Evolutionary conservation across 2,113 vertebrate species (phyloP).

Genomic region (Malurus cyaneus): DNA sequence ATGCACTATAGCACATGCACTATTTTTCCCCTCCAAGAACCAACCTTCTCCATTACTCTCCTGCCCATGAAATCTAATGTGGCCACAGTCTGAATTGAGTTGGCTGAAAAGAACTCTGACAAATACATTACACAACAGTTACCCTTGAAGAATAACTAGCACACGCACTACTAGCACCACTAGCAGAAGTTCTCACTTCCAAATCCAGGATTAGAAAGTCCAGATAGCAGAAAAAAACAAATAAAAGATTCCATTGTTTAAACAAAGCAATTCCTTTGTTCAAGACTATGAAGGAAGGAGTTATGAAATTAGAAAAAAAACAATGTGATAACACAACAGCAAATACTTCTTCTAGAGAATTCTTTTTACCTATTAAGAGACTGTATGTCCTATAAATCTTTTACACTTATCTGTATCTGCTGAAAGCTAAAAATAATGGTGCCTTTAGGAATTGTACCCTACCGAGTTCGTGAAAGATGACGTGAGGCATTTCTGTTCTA

Average conservation of each 20-base stretch:
- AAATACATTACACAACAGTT: not conserved
- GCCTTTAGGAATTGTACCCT: slow-evolving; percentile 44
- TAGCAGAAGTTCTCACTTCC: not conserved
- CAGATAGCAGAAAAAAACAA: not conserved
- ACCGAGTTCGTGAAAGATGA: not conserved
- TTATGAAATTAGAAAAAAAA: not conserved
- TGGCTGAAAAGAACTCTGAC: not conserved
- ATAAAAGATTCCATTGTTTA: not conserved
- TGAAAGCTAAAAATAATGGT: slow-evolving; percentile 45
- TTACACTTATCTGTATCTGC: slow-evolving; percentile 3
- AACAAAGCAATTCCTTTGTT: not conserved
- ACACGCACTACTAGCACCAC: not conserved
- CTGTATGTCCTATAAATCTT: not conserved
- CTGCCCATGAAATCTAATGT: not conserved
- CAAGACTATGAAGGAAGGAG: not conserved
- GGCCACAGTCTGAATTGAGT: not conserved
- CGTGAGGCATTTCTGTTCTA: not conserved
- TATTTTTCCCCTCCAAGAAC: not conserved
- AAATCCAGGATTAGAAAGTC: not conserved
- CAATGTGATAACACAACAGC: not conserved
- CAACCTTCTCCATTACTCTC: not conserved
- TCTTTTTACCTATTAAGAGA: not conserved
- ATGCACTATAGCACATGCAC: not conserved
- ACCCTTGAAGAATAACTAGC: not conserved
- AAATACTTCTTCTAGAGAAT: not conserved